Evolutionary conservation across 1,140 invertebrate species (phyloP).

Genomic region (Vanessa atalanta): DNA sequence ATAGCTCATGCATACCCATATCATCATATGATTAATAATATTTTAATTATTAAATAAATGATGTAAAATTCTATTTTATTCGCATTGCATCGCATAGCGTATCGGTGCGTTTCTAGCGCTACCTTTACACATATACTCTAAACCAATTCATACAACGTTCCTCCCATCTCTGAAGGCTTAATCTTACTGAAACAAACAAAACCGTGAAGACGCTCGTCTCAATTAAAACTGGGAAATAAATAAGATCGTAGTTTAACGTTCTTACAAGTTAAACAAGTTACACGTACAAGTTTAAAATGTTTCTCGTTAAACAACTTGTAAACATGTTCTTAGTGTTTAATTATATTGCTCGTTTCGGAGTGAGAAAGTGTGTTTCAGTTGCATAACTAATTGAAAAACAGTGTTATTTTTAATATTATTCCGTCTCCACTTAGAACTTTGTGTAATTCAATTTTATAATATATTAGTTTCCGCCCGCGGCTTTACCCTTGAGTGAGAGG

Average conservation of each 20-base stretch:
- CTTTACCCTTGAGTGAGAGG: too few relatives aligned
- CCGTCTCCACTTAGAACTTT: too few relatives aligned
- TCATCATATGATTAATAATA: too few relatives aligned
- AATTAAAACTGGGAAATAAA: slow-evolving; percentile 40
- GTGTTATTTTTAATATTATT: too few relatives aligned
- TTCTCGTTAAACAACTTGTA: slow-evolving; percentile 24
- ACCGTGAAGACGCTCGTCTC: slow-evolving; percentile 19
- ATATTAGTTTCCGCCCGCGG: too few relatives aligned
- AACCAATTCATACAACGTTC: not conserved
- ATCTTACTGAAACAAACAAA: slow-evolving; percentile 33
- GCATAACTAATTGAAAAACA: too few relatives aligned
- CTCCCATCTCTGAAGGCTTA: slow-evolving; percentile 3
- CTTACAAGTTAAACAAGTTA: slow-evolving; percentile 36
- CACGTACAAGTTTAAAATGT: slow-evolving; percentile 22
- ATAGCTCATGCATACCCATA: too few relatives aligned
- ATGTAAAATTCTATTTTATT: not conserved
- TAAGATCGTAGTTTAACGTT: slow-evolving; percentile 36
- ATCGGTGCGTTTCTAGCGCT: too few relatives aligned
- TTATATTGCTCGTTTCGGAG: slow-evolving; percentile 13
- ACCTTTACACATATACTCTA: too few relatives aligned
- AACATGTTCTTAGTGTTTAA: slow-evolving; percentile 15
- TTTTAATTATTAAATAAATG: too few relatives aligned
- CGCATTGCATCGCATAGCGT: too few relatives aligned
- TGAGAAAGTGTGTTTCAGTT: not conserved
- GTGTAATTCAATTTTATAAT: too few relatives aligned